These are phyloP conservation scores for Athalia circularis DNA, from an alignment of 2,888 invertebrate species.

Conservation along the genomic window DNA sequence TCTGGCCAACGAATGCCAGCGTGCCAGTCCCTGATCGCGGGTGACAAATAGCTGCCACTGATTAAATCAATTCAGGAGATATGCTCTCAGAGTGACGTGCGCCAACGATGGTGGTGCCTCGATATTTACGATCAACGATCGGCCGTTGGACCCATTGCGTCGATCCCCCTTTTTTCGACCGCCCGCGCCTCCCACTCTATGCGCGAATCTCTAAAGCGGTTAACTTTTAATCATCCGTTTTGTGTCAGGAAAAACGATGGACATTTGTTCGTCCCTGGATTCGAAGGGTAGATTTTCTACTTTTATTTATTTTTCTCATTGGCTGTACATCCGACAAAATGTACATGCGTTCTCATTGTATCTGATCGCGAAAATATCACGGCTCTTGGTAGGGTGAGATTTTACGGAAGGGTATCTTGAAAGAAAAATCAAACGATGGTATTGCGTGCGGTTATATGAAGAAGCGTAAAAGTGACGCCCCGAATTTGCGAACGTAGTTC, in stretches of 20 bases:
- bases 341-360: too few species aligned
- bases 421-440: background rate
- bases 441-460: constrained; percentile 2
- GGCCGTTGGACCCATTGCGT: background rate
- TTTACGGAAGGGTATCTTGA: constrained; percentile 5
- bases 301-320: background rate
- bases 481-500: constrained; percentile 2
- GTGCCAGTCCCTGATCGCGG: background rate
- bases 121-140: constrained; percentile 37
- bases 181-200: background rate
- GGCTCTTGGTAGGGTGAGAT: background rate
- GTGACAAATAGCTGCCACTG: constrained; percentile 59
- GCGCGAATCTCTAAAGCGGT: constrained; percentile 39
- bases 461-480: constrained; percentile 15
- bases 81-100: constrained; percentile 48
- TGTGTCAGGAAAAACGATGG: constrained; percentile 9
- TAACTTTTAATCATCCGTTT: constrained; percentile 37
- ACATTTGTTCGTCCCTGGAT: constrained; percentile 11
- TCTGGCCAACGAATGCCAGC: constrained; percentile 39
- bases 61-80: constrained; percentile 58
- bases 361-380: background rate
- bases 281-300: constrained; percentile 3
- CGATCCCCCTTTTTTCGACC: background rate
- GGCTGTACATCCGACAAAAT: background rate
- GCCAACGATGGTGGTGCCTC: constrained; percentile 21